Percentiles rank a stretch among this genome's conserved stretches.
Evolutionary conservation across 2,888 invertebrate genomes (phyloP).

Genomic region (Notocelia uddmanniana): DNA sequence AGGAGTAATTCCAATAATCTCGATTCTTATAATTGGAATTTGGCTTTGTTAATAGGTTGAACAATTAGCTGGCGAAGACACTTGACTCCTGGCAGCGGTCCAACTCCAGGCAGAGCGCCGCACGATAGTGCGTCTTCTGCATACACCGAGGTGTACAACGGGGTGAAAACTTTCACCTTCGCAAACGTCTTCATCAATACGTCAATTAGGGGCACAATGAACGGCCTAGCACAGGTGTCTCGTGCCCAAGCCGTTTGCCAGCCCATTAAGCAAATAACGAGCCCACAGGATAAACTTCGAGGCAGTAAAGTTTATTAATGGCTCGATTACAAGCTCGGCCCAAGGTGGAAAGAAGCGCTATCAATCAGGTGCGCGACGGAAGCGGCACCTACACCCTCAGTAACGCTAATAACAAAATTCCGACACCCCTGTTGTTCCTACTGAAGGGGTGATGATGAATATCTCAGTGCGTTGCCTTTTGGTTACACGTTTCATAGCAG

Average conservation of each 20-base stretch:
- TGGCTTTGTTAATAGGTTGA: conserved; percentile 30
- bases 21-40: conserved; percentile 21
- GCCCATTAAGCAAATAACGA: conserved; percentile 85
- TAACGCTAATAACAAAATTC: conserved; percentile 86
- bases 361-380: conserved; percentile 85
- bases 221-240: conserved; percentile 74
- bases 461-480: conserved; percentile 65
- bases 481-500: conserved; percentile 62
- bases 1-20: neutral
- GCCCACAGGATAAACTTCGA: conserved; percentile 83
- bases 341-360: conserved; percentile 86
- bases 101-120: conserved; percentile 30
- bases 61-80: conserved; percentile 38
- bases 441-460: conserved; percentile 84
- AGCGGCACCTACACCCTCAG: conserved; percentile 76
- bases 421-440: conserved; percentile 81
- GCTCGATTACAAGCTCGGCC: conserved; percentile 86
- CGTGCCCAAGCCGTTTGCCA: conserved; percentile 75
- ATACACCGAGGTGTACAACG: conserved; percentile 13
- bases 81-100: conserved; percentile 37
- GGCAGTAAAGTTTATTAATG: conserved; percentile 86
- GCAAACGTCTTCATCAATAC: conserved; percentile 70
- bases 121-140: conserved; percentile 35
- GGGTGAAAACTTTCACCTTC: conserved; percentile 54
- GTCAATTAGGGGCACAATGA: conserved; percentile 74